Evolutionary conservation across 2,888 invertebrate genomes (phyloP), one percentile per base, ranked within the genome.

Genomic region (Hesperia comma): DNA sequence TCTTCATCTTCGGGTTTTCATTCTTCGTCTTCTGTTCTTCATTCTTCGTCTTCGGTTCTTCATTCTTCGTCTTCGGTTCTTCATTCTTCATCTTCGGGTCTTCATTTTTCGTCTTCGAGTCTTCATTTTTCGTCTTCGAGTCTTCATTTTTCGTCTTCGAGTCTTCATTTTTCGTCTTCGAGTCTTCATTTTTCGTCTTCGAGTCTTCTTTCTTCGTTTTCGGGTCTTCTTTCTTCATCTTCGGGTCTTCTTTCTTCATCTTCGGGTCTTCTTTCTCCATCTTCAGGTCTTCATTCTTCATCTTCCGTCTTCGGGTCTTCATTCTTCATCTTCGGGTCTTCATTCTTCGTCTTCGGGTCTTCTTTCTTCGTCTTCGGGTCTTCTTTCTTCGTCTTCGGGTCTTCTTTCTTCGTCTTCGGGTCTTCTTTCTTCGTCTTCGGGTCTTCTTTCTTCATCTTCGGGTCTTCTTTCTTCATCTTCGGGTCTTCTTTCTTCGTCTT

Each of bases 1-100:
- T 68, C 61, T 68, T 68, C 67, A 40, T 37, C 56, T 60, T 69
- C 57, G 46, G 43, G 19, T 68, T 71, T 69, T 69, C 56, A 14
- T 54, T 55, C 62, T 68, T 69, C 49, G 33, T 51, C 33, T 21
- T 64, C 43, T n/a, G 62, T 10, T 26, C 26, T 26, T 26, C 26
- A 26, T 10, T 71, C 46, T 53, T 53, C 53, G 26, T 26, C 26
- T 26, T 26, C 26, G 14, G 17, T 17, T 17, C 41, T 60, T 43
- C 49, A 33, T 15, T 43, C 17, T 32, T 12, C 17, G 5, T 46
- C 7, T 8, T 58, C 60, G 12, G 12, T 8, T 33, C 33, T 26
- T 26, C 26, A 4, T 26, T 5, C 14, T 12, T 56, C 37, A 7
- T 32, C 6, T 10, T 1, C 7, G 4, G n/a, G 15, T n/a, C 33